phyloP scores from a whole-genome alignment of 1,140 invertebrate genomes.

The Goniozus legneri region DNA sequence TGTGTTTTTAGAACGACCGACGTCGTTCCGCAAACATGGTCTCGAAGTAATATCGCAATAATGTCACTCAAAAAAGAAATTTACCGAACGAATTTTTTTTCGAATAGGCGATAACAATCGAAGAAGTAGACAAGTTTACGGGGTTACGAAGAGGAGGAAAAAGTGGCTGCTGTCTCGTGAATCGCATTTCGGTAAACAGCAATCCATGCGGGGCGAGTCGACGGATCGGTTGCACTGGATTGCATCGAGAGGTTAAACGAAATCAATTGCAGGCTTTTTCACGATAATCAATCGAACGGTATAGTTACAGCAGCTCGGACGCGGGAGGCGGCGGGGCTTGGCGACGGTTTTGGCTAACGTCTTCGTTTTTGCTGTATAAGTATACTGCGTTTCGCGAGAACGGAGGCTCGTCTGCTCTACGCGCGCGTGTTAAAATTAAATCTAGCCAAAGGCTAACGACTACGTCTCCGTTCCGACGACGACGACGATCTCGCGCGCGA shows the following conservation, averaged over 20 bases:
- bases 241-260: conserved; percentile 21
- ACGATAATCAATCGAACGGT: conserved; percentile 18
- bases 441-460: conserved; percentile 37
- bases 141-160: too few species aligned
- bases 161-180: too few species aligned
- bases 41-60: too few species aligned
- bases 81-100: too few species aligned
- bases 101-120: too few species aligned
- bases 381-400: conserved; percentile 22
- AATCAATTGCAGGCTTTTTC: conserved; percentile 24
- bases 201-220: too few species aligned
- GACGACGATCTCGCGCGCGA: conserved; percentile 25
- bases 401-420: conserved; percentile 44
- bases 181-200: too few species aligned
- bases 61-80: too few species aligned
- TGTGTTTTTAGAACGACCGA: too few species aligned
- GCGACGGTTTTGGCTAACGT: not conserved
- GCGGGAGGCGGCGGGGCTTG: not conserved
- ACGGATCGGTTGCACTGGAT: too few species aligned
- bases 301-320: not conserved
- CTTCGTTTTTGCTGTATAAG: conserved; percentile 9
- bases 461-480: conserved; percentile 42
- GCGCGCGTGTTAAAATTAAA: conserved; percentile 53
- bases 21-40: too few species aligned
- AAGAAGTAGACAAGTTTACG: too few species aligned